A percentile compares a stretch with the other conserved stretches of the same genome.
Evolutionary conservation across 2,113 vertebrate genomes (phyloP).

Genomic region (Leiothrix lutea): DNA sequence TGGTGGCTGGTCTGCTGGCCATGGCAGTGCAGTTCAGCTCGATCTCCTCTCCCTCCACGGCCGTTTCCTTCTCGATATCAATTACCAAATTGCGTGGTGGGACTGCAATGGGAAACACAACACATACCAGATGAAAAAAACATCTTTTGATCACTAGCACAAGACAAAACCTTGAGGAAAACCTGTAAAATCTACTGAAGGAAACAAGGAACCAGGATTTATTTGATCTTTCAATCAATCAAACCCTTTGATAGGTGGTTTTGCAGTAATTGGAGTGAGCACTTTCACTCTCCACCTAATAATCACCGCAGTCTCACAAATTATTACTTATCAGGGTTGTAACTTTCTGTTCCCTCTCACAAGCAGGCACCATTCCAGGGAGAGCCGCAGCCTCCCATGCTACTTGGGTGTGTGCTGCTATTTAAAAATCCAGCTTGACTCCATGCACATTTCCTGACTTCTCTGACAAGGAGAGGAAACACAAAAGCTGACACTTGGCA

Average conservation of each 20-base stretch:
- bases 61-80: conserved; percentile 89
- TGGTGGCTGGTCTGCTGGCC: conserved; percentile 93
- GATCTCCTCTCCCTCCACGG: conserved; percentile 93
- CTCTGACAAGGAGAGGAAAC: conserved; percentile 25
- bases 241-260: background rate
- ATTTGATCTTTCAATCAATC: conserved; percentile 1
- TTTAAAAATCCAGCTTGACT: conserved; percentile 17
- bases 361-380: background rate
- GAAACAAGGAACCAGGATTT: background rate
- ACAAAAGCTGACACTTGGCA: conserved; percentile 16
- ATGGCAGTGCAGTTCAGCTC: conserved; percentile 95
- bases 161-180: background rate
- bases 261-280: background rate
- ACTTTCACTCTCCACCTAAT: background rate
- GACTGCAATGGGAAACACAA: conserved; percentile 71
- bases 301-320: background rate
- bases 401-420: background rate
- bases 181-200: background rate
- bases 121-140: background rate
- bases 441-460: background rate
- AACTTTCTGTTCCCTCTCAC: background rate
- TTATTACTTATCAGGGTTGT: background rate
- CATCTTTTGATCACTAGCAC: background rate
- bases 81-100: conserved; percentile 92
- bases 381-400: background rate